Percentiles rank a stretch among this genome's conserved stretches.
phyloP scores from a whole-genome alignment of 2,113 vertebrate genomes.

The Lutjanus erythropterus region DNA sequence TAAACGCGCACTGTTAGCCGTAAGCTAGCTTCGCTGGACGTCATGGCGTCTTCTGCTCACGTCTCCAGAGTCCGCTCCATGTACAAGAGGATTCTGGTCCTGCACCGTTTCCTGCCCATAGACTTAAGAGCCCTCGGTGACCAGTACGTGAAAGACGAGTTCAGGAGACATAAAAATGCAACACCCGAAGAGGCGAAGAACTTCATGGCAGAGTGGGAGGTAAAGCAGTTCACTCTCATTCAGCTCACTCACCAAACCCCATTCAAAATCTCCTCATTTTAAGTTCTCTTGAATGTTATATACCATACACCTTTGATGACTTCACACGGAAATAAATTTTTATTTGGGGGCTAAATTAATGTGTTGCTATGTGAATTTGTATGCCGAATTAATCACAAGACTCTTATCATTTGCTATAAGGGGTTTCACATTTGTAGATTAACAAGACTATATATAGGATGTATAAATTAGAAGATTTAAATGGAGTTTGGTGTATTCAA shows the following conservation, averaged over 20 bases:
- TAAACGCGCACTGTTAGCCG: accelerated
- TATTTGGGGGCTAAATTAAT: no score
- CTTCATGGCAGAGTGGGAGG: constrained; percentile 89
- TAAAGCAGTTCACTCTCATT: background rate
- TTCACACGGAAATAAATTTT: background rate
- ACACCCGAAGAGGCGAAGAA: constrained; percentile 79
- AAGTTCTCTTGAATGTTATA: accelerated
- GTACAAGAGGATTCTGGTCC: constrained; percentile 88
- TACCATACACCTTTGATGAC: background rate
- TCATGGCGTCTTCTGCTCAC: constrained; percentile 77
- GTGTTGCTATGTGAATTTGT: no score
- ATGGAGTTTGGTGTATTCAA: no score
- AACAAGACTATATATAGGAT: no score
- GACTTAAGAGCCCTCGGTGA: constrained; percentile 90
- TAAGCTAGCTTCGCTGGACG: accelerated
- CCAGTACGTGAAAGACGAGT: constrained; percentile 93
- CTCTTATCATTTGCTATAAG: no score
- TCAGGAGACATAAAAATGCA: constrained; percentile 86
- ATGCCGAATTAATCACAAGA: no score
- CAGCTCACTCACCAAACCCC: background rate
- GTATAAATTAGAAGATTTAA: no score
- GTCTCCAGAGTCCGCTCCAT: constrained; percentile 81
- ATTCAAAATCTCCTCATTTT: background rate
- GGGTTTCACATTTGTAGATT: no score
- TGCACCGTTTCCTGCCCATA: constrained; percentile 89